A percentile compares a stretch with the other conserved stretches of the same genome.
Evolutionary conservation across 2,113 vertebrate species (phyloP).

Genomic region (Pelecanoides urinatrix): DNA sequence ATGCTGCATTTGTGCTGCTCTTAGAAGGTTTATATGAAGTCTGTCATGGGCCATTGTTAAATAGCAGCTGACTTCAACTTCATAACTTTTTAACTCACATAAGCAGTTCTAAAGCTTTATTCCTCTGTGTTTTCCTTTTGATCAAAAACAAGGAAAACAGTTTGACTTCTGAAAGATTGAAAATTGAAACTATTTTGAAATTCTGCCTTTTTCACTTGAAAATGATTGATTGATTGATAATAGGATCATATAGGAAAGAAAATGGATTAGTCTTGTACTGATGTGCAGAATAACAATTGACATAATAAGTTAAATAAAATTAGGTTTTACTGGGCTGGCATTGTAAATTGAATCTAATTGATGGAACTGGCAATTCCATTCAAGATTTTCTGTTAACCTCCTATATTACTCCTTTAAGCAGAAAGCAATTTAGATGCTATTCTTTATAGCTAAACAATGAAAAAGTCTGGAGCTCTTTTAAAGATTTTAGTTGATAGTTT

Average conservation of each 20-base stretch:
- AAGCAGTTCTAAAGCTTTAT: neutral
- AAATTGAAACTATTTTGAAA: neutral
- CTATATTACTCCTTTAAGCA: slow-evolving; percentile 29
- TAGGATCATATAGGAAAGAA: slow-evolving; percentile 4
- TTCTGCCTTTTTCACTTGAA: neutral
- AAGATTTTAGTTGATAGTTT: neutral
- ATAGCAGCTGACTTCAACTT: neutral
- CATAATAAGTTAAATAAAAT: slow-evolving; percentile 24
- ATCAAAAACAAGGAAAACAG: neutral
- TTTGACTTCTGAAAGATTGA: neutral
- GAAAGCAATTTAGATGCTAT: neutral
- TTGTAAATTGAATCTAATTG: slow-evolving; percentile 15
- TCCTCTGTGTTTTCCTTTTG: neutral
- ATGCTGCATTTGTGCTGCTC: neutral
- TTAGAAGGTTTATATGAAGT: neutral
- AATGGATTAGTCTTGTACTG: neutral
- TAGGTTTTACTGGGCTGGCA: neutral
- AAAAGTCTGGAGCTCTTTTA: neutral
- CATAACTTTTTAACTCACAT: neutral
- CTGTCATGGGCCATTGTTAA: neutral
- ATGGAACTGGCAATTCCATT: slow-evolving; percentile 43
- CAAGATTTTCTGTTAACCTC: slow-evolving; percentile 42
- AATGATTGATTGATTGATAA: slow-evolving; percentile 30
- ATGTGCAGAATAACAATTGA: slow-evolving; percentile 31
- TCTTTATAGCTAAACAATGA: neutral